A percentile compares a stretch with the other conserved stretches of the same genome.
Evolutionary conservation across 2,888 invertebrate species (phyloP).

Genomic region (Peribatodes rhomboidaria): DNA sequence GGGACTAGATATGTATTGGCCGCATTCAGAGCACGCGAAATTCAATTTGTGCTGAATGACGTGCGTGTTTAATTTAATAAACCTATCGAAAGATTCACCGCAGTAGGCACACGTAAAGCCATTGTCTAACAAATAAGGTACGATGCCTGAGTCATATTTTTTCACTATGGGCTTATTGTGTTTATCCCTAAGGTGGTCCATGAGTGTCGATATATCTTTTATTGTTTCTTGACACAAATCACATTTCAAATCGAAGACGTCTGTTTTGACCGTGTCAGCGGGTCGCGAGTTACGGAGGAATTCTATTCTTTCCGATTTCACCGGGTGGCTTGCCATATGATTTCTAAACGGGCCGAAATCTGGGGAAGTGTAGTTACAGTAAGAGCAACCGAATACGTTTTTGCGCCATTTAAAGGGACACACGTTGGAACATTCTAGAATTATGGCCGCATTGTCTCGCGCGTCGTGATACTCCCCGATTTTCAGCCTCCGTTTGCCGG

Average conservation of each 20-base stretch:
- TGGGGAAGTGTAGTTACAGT: conserved; percentile 66
- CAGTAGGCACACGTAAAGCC: conserved; percentile 68
- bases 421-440: conserved; percentile 72
- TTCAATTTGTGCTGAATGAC: conserved; percentile 47
- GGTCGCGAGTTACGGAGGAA: conserved; percentile 24
- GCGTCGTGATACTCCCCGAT: conserved; percentile 28
- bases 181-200: conserved; percentile 60
- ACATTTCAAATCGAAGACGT: conserved; percentile 67
- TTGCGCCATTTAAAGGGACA: conserved; percentile 71
- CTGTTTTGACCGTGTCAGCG: conserved; percentile 66
- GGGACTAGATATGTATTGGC: conserved; percentile 18
- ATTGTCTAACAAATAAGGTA: conserved; percentile 59
- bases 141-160: conserved; percentile 67
- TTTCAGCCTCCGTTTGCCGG: conserved; percentile 32
- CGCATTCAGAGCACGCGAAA: conserved; percentile 28
- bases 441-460: conserved; percentile 33
- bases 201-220: conserved; percentile 58
- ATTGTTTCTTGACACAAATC: conserved; percentile 62
- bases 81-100: conserved; percentile 64
- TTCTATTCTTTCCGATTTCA: conserved; percentile 58
- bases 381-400: conserved; percentile 71
- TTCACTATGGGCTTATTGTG: conserved; percentile 44
- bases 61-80: conserved; percentile 71
- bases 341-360: conserved; percentile 66
- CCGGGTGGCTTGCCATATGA: conserved; percentile 61